Evolutionary conservation across 2,113 vertebrate species (phyloP).

Genomic region (Protobothrops flavoviridis): DNA sequence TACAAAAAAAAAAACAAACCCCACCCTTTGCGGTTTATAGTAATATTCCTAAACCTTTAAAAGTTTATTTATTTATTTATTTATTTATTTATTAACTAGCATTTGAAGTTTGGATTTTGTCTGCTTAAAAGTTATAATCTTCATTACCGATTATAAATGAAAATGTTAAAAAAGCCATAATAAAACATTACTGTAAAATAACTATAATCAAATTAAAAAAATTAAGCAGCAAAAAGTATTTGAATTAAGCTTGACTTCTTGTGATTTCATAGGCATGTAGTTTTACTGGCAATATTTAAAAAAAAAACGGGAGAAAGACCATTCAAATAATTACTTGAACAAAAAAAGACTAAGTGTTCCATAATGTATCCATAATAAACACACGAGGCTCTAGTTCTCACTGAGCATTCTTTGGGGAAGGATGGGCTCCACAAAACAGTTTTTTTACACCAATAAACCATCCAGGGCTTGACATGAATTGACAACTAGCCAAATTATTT

Average conservation of each 20-base stretch:
- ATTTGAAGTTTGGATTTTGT: neutral
- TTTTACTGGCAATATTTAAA: neutral
- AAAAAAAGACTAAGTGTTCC: neutral
- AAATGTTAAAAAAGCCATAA: neutral
- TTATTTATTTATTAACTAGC: neutral
- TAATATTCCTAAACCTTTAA: neutral
- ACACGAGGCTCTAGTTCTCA: neutral
- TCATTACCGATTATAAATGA: neutral
- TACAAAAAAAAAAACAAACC: neutral
- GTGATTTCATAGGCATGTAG: neutral
- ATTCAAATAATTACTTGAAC: neutral
- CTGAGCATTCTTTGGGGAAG: neutral
- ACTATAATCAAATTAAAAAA: neutral
- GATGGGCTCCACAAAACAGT: neutral
- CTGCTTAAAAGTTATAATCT: neutral
- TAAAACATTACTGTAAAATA: neutral
- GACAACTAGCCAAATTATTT: neutral
- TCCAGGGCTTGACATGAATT: neutral
- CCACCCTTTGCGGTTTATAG: neutral
- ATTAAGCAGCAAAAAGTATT: neutral
- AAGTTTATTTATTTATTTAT: too few relatives aligned
- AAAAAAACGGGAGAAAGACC: neutral
- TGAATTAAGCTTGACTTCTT: neutral
- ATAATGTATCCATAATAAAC: neutral
- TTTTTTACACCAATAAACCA: neutral